Evolutionary conservation across 2,888 invertebrate species (phyloP).

Genomic region (Hylaea fasciaria): DNA sequence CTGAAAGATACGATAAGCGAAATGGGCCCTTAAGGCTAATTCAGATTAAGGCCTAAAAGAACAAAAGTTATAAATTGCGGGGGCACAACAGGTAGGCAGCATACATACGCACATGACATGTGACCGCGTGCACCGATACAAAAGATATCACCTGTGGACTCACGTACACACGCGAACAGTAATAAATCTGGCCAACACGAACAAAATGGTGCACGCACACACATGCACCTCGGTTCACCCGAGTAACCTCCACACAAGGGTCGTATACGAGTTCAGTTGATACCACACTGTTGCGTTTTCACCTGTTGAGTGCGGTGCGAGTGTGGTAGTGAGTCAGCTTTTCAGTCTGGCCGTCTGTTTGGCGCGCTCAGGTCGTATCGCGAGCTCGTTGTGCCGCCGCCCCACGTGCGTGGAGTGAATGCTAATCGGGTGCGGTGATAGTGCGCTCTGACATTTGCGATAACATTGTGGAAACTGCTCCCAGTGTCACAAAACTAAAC

Average conservation of each 20-base stretch:
- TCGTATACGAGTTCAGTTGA: slow-evolving; percentile 70
- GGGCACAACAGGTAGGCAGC: slow-evolving; percentile 78
- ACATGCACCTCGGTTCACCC: slow-evolving; percentile 60
- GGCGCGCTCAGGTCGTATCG: slow-evolving; percentile 78
- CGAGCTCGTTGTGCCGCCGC: slow-evolving; percentile 45
- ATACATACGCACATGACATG: slow-evolving; percentile 75
- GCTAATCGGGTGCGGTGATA: slow-evolving; percentile 70
- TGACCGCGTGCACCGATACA: slow-evolving; percentile 70
- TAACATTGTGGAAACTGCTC: slow-evolving; percentile 60
- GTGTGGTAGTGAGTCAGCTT: slow-evolving; percentile 70
- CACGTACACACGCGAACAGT: slow-evolving; percentile 57
- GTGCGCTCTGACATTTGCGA: slow-evolving; percentile 70
- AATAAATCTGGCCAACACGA: slow-evolving; percentile 79
- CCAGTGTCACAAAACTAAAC: slow-evolving; percentile 12
- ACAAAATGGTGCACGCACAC: slow-evolving; percentile 78
- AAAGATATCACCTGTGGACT: slow-evolving; percentile 70
- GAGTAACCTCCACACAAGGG: slow-evolving; percentile 78
- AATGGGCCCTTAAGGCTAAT: slow-evolving; percentile 60
- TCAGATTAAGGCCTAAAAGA: slow-evolving; percentile 72
- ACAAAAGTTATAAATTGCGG: slow-evolving; percentile 75
- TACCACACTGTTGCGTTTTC: slow-evolving; percentile 79
- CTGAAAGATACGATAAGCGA: slow-evolving; percentile 45
- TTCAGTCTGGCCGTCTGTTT: slow-evolving; percentile 79
- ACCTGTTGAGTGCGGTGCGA: slow-evolving; percentile 73
- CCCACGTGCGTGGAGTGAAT: slow-evolving; percentile 73